Evolutionary conservation across 2,113 vertebrate species (phyloP).

Genomic region (Psilopsiagon aurifrons): DNA sequence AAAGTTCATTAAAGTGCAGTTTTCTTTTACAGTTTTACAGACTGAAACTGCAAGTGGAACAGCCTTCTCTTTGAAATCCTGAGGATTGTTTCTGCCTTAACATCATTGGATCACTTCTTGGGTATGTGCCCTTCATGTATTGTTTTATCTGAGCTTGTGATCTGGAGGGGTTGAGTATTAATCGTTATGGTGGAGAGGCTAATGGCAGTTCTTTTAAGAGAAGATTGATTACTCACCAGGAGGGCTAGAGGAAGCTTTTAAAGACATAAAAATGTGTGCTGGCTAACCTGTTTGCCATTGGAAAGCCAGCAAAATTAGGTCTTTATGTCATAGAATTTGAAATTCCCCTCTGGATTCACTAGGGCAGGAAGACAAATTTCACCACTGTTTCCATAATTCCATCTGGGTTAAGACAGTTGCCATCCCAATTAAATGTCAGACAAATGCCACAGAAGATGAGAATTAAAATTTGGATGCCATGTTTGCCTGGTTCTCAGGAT

Average conservation of each 20-base stretch:
- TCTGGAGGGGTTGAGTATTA: neutral
- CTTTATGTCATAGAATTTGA: neutral
- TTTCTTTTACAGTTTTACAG: neutral
- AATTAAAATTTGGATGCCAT: neutral
- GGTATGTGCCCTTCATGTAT: fast-evolving
- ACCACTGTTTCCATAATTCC: neutral
- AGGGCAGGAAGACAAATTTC: neutral
- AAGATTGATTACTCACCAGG: neutral
- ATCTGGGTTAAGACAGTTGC: neutral
- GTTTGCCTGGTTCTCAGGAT: neutral
- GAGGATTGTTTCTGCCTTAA: neutral
- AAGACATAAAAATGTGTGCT: neutral
- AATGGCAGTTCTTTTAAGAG: neutral
- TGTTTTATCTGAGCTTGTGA: neutral
- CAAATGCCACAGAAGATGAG: neutral
- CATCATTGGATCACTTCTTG: neutral
- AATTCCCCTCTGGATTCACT: neutral
- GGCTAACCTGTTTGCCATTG: neutral
- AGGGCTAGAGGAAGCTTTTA: neutral
- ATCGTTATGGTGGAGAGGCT: neutral
- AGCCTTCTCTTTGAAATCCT: neutral
- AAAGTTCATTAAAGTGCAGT: neutral
- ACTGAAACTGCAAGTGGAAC: neutral
- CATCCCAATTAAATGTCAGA: neutral
- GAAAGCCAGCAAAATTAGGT: neutral